phyloP scores from a whole-genome alignment of 2,797 vertebrate genomes.

The Cichlasoma orientale region DNA sequence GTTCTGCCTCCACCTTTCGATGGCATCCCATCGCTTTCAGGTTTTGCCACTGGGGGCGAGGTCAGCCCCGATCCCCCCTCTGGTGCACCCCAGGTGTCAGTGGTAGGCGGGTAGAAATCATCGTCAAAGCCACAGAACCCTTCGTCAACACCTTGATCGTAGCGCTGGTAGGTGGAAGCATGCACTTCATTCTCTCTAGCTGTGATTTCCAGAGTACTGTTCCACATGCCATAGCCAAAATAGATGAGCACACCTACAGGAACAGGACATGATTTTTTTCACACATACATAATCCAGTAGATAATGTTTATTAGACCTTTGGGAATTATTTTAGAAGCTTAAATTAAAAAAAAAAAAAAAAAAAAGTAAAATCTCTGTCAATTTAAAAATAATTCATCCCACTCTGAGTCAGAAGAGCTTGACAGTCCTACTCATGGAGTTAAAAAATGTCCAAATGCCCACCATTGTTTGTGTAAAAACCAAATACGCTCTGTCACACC shows the following conservation, averaged over 20 bases:
- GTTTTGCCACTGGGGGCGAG: slow-evolving; percentile 68
- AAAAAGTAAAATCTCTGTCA: neutral
- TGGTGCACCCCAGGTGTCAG: slow-evolving; percentile 78
- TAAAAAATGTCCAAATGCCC: neutral
- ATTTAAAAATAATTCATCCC: slow-evolving; percentile 14
- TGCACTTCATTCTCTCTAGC: slow-evolving; percentile 93
- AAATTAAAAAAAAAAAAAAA: neutral
- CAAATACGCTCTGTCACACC: too few relatives aligned
- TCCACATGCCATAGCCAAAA: slow-evolving; percentile 98
- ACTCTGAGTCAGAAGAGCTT: slow-evolving; percentile 33
- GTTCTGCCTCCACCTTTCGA: slow-evolving; percentile 84
- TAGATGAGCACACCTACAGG: slow-evolving; percentile 93
- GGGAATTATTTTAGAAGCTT: neutral
- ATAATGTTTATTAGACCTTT: neutral
- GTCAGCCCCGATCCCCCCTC: slow-evolving; percentile 78
- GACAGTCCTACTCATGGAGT: slow-evolving; percentile 3
- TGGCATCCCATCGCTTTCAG: slow-evolving; percentile 81
- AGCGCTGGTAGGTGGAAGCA: slow-evolving; percentile 97
- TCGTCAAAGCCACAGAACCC: slow-evolving; percentile 89
- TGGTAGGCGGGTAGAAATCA: slow-evolving; percentile 81
- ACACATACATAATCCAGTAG: neutral
- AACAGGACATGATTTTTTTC: neutral
- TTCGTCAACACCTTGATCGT: slow-evolving; percentile 92
- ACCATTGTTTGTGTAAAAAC: neutral
- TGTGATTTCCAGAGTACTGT: slow-evolving; percentile 94